A percentile compares a stretch with the other conserved stretches of the same genome.
These are phyloP conservation scores for Heliconius cydno DNA, from an alignment of 2,888 invertebrate species.

Conservation along the genomic window DNA sequence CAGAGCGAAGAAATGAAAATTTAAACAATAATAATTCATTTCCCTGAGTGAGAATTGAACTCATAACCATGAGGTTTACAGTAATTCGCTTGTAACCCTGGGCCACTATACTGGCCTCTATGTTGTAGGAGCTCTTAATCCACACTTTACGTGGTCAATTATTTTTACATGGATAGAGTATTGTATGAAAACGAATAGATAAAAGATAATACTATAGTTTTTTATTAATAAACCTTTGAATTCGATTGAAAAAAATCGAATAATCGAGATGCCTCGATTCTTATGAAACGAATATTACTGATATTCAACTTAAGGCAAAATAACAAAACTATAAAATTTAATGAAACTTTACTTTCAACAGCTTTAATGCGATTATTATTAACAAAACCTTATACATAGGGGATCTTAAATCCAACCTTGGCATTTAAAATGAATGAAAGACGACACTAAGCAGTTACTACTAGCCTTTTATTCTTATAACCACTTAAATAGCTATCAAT, in stretches of 20 bases:
- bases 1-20: too few species aligned
- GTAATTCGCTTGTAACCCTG: too few species aligned
- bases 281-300: background rate
- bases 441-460: slow-evolving; percentile 59
- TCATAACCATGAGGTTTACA: too few species aligned
- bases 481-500: slow-evolving; percentile 46
- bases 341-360: slow-evolving; percentile 49
- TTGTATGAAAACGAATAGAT: background rate
- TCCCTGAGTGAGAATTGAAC: too few species aligned
- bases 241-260: background rate
- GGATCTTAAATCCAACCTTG: slow-evolving; percentile 64
- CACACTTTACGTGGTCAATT: background rate
- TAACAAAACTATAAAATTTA: slow-evolving; percentile 1
- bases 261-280: background rate
- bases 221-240: background rate
- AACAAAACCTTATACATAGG: slow-evolving; percentile 47
- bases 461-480: slow-evolving; percentile 50
- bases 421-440: slow-evolving; percentile 69
- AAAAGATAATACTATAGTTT: background rate
- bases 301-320: background rate
- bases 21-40: too few species aligned
- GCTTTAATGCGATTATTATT: slow-evolving; percentile 47
- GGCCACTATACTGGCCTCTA: too few species aligned
- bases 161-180: background rate
- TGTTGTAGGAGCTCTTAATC: background rate